Evolutionary conservation across 1,140 invertebrate species (phyloP), one percentile per base, ranked within the genome.

Genomic region (Scaptomyza hsui): DNA sequence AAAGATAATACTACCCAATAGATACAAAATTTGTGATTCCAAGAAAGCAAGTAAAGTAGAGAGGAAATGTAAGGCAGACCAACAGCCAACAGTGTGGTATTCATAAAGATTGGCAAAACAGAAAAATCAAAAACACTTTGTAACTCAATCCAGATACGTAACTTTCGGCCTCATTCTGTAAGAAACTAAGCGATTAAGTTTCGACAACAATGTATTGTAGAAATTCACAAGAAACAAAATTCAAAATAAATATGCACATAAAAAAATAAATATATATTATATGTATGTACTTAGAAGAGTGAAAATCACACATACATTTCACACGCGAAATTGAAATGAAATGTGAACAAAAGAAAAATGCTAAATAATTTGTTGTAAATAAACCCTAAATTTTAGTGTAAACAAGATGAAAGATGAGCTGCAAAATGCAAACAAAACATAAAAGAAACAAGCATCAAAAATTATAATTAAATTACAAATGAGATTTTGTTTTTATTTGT

Each of bases 401-500:
- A 90, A 90, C 72, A 76, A 48, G 65, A 68, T 44, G 59, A 62
- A 19, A 15, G 32, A 45, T 37, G 44, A 63, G 70, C 64, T 70
- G 73, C 68, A 48, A 70, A 73, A 64, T 52, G 63, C 69, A 81
- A 75, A 56, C 67, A 85, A 67, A 59, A 48, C 13, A 55, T 55
- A 52, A 32, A 45, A 64, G 10, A 37, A 21, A 69, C 32, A 76
- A 75, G 69, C 78, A 89, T 78, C 82, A 85, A 29, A 80, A 75
- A 85, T 69, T 86, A 86, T 78, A 76, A 81, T 79, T 75, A 83
- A 89, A 89, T 82, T 89, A 89, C 88, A 89, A 89, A 82, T 82
- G 86, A 89, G 81, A 89, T 89, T 89, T 90, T 89, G 88, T 90
- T 90, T 90, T 83, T 90, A 88, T 90, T 90, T 90, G 82, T 89